Percentiles rank a stretch among this genome's conserved stretches.
Evolutionary conservation across 2,797 vertebrate species (phyloP).

Genomic region (Falco concolor): DNA sequence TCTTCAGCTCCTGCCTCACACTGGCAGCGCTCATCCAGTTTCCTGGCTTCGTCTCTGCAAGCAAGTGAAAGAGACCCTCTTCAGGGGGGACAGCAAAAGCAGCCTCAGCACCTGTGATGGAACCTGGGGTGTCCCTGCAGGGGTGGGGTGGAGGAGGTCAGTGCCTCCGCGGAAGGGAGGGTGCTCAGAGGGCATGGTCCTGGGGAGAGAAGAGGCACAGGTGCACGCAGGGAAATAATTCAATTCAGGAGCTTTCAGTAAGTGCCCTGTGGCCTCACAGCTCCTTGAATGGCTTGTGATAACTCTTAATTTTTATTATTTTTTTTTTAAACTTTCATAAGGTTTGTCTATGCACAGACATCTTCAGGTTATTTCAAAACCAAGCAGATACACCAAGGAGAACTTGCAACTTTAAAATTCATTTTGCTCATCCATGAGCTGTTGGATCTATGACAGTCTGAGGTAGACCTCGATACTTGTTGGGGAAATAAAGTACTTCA

Average conservation of each 20-base stretch:
- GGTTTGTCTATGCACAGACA: neutral
- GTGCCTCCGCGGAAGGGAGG: neutral
- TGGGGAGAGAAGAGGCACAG: neutral
- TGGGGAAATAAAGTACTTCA: neutral
- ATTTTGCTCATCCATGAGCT: neutral
- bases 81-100: neutral
- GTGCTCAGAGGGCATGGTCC: rapidly evolving
- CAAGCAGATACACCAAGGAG: neutral
- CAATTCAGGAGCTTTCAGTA: neutral
- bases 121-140: neutral
- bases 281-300: neutral
- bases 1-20: neutral
- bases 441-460: neutral
- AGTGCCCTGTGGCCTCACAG: neutral
- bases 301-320: neutral
- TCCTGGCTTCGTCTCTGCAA: neutral
- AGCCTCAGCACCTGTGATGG: neutral
- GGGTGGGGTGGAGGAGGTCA: neutral
- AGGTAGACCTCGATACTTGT: neutral
- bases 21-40: neutral
- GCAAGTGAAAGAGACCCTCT: neutral
- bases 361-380: neutral
- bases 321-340: neutral
- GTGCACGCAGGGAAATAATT: neutral
- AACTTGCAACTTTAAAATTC: neutral